Base-by-base conservation (phyloP, 2,797 vertebrate species). In the Argentina silus region DNA sequence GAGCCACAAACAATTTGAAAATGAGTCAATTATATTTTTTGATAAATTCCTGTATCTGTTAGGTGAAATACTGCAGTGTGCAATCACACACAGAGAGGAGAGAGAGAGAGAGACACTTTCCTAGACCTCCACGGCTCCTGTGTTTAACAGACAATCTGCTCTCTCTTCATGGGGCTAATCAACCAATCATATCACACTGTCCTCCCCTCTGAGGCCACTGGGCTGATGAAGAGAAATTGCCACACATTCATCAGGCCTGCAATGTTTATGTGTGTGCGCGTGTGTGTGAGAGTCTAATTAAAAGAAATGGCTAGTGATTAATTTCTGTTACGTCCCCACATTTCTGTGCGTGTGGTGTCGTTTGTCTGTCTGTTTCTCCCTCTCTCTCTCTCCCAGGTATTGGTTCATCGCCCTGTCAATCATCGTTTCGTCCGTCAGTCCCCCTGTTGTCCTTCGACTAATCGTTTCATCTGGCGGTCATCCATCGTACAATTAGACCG, bases 201-300 rank as follows among this genome's bases (percentile, higher is more conserved):
- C 61, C 74, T 51, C 59, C 53, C 62, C 53, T n/a, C 45, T 23
- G 23, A 70, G 43, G 69, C 69, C 8, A 23, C 74, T 59, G 45
- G 69, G 65, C 56, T 76, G 66, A 76, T 76, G 69, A 76, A 67
- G 74, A 76, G 55, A 67, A 76, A 76, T 71, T 69, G 67, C 69
- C 63, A 57, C 74, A 51, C 69, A 70, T 70, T 60, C 61, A 67
- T 59, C 74, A 70, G 55, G 11, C 3, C 67, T 47, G 42, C 68
- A 66, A 17, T 11, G 1, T 15, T 15, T 43, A 17, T 43, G 15
- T 27, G 12, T 7, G 10, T 42, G 15, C 19, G 17, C 51, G 55
- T 67, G 43, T 47, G 70, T 42, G 27, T 51, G 23, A 7, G 12
- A 44, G 45, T 45, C 62, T 47, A 73, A 73, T 68, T 14, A 61